Base-by-base conservation (phyloP, 2,113 vertebrate species). In the Anolis carolinensis region DNA sequence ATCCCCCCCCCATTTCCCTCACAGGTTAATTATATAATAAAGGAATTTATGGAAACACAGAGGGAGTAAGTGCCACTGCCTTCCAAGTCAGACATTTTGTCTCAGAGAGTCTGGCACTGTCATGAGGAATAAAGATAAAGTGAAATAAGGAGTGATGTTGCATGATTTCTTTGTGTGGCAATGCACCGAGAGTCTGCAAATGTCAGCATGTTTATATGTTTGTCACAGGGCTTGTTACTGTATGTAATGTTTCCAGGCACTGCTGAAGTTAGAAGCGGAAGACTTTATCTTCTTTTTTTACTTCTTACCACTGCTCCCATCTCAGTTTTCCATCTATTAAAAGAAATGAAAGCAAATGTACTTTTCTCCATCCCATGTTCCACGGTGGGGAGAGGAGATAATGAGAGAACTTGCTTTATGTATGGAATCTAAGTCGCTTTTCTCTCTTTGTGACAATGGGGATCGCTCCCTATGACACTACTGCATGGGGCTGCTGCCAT, bases 131-230 rank as follows among this genome's bases (percentile, higher is more conserved):
- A 91, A 93, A 94, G 90, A 95, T 92, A 94, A 95, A 93, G 92
- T 93, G 92, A 93, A 95, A 59, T 85, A 95, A 93, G 95, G 93
- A 94, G 92, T 79, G 92, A 93, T 91, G 94, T 92, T 95, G 93
- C 90, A 85, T 94, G 94, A 91, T 82, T 95, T 90, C 96, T 96
- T 96, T 96, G 95, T 94, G 94, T 95, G 95, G 95, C 90, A 85
- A 89, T 93, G 90, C 86, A 94, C 94, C 87, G 88, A 87, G 91
- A 95, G 95, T 93, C 93, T 95, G 91, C 90, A 96, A 93, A 94
- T 90, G 92, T 94, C 96, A 95, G 89, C 90, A 89, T 91, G 77
- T 93, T 94, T 95, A 91, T 88, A 39, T 78, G 34, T 85, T 93
- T 89, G 88, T 92, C 95, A 95, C 89, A 94, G 94, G 84, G 90